Evolutionary conservation across 2,113 vertebrate genomes (phyloP), one percentile per base, ranked within the genome.

Genomic region (Trachemys scripta): DNA sequence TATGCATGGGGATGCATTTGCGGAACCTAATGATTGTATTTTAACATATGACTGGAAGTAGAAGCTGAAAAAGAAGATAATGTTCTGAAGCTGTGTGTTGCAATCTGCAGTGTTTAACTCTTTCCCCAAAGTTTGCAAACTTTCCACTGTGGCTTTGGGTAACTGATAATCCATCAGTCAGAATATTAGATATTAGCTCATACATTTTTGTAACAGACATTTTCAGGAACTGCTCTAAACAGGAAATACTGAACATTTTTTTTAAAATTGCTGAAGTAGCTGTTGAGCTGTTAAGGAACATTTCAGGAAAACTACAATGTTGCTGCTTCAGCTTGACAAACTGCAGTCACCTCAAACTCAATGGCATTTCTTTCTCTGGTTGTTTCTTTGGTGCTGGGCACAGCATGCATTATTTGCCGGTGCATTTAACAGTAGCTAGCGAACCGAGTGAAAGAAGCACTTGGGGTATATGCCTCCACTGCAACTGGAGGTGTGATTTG

Each of bases 181-280:
- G 62, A 85, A 85, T 2, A 50, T 54, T 11, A 96, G 87, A 31
- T 49, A 93, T 8, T 16, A 27, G 56, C 47, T 72, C 29, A 72
- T 2, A 17, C 45, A 92, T 82, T 76, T 49, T 82, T 89, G 82
- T 92, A 84, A 83, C 0, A 89, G n/a, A 2, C 35, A 35, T 90
- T 94, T 95, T 90, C 90, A 95, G 89, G 83, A 97, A 94, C 53
- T 82, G 82, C 90, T 93, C 84, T 80, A 69, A 90, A 91, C 80
- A 91, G 85, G 96, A 97, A 96, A 93, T 49, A 17, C 42, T 93
- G 10, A 22, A 80, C 53, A 24, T 16, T 47, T 80, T 20, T 14
- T 16, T 14, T 16, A 0, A 45, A 87, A 83, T 80, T 82, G 88
- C 42, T 49, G 59, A 93, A 93, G 88, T 89, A 89, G 25, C 92